These are phyloP conservation scores for Myrmecobius fasciatus DNA, from an alignment of 2,113 vertebrate species.

Conservation along the genomic window DNA sequence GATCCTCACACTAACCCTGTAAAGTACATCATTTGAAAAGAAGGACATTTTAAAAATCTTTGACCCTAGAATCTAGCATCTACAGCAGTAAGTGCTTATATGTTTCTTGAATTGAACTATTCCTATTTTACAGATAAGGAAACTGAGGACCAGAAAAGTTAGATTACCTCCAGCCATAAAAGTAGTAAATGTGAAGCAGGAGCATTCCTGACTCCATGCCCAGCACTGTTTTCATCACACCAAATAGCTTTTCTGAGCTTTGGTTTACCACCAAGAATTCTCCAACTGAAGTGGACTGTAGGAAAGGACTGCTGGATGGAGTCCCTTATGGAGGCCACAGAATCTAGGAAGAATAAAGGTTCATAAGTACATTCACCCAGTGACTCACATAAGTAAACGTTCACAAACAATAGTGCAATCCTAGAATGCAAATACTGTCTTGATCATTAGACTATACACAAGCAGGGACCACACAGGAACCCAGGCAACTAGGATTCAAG, in stretches of 20 bases:
- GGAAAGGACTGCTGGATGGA: background rate
- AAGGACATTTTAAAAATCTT: background rate
- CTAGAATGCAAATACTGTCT: background rate
- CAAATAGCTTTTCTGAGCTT: background rate
- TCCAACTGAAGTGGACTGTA: background rate
- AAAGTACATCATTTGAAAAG: background rate
- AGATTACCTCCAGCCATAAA: background rate
- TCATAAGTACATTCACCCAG: background rate
- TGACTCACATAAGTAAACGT: background rate
- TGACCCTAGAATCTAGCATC: background rate
- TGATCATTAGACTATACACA: slow-evolving; percentile 3
- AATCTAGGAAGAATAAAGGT: background rate
- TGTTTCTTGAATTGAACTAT: background rate
- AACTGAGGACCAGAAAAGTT: background rate
- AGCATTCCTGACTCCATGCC: background rate
- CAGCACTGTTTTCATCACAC: background rate
- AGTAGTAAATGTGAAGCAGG: background rate
- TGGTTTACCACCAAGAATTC: background rate
- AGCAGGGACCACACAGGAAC: slow-evolving; percentile 25
- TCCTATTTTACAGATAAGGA: background rate
- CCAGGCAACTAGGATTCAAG: slow-evolving; percentile 58
- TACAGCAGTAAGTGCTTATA: background rate
- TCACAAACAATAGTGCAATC: background rate
- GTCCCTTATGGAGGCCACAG: background rate
- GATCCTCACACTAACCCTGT: background rate